Conservation (phyloP, 1,140 invertebrate species). For the Nasonia giraulti region DNA sequence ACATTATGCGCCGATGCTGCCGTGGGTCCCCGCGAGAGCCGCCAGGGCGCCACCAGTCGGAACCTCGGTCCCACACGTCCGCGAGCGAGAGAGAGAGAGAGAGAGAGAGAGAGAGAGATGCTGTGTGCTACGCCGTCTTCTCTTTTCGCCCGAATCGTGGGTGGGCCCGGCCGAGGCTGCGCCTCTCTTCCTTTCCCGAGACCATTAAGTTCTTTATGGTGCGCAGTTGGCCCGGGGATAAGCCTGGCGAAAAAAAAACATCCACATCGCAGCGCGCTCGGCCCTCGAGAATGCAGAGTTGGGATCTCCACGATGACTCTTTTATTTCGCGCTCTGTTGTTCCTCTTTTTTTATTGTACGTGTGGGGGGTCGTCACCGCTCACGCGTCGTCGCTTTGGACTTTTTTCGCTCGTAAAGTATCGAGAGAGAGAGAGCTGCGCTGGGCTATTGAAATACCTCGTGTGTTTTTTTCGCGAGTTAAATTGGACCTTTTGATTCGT, state of each 20-base stretch:
- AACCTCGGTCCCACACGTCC: constrained; percentile 47
- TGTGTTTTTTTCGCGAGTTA: too few relatives aligned
- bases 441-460: too few relatives aligned
- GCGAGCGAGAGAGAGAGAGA: constrained; percentile 26
- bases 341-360: not conserved
- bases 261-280: not conserved
- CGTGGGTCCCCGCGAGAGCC: constrained; percentile 39
- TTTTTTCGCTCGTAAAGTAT: not conserved
- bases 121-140: constrained; percentile 50
- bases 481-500: too few relatives aligned
- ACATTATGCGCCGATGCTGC: constrained; percentile 7
- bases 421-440: too few relatives aligned
- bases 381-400: not conserved
- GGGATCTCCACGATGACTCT: not conserved
- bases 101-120: constrained; percentile 49
- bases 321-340: not conserved
- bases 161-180: constrained; percentile 62
- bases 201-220: constrained; percentile 40
- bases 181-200: constrained; percentile 14
- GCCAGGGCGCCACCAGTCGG: constrained; percentile 62
- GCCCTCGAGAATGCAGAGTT: constrained; percentile 2
- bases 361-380: not conserved
- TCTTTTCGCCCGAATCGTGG: constrained; percentile 61
- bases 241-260: not conserved
- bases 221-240: not conserved